Base-by-base conservation (phyloP, 2,113 vertebrate genomes). In the Strigops habroptila region DNA sequence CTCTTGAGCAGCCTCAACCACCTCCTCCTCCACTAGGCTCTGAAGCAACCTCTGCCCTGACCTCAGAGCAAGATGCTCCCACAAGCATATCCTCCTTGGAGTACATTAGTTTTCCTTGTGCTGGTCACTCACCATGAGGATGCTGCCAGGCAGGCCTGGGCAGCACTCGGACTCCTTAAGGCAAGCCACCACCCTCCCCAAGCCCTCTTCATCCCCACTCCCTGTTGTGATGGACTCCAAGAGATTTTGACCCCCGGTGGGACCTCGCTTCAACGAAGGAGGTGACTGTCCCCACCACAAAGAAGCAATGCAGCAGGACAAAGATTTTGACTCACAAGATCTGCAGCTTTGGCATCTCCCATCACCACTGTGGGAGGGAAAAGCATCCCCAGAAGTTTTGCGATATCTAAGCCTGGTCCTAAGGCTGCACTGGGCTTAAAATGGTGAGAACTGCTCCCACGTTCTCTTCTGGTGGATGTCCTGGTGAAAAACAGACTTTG, bases 391-490 rank as follows among this genome's bases (percentile, higher is more conserved):
- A 30, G 1, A 51, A 39, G 18, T 33, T 81, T 43, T 46, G 30
- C 16, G 25, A 16, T 30, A 55, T 6, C 70, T 60, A 31, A 80
- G 14, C 8, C 28, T 22, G 10, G 16, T 41, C 39, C 30, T 73
- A 87, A 43, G 1, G 2, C 22, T 9, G 0, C 5, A 14, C 39
- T n/a, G 33, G 46, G 41, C 35, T 95, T 85, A 67, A 75, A 85
- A 39, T 1, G 0, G 10, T 14, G 27, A 39, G 43, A 70, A 78
- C 8, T 4, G 2, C 39, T 78, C 44, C 52, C 2, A 2, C 1
- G 3, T 39, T 74, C 35, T 13, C 18, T 69, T 37, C 68, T 86
- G 60, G 43, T 21, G 22, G 39, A 33, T 24, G n/a, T 73, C n/a
- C 63, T 68, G 22, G 49, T 25, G 15, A 69, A 52, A 74, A 92